A percentile compares a stretch with the other conserved stretches of the same genome.
Evolutionary conservation across 2,113 vertebrate species (phyloP).

Genomic region (Naja naja): DNA sequence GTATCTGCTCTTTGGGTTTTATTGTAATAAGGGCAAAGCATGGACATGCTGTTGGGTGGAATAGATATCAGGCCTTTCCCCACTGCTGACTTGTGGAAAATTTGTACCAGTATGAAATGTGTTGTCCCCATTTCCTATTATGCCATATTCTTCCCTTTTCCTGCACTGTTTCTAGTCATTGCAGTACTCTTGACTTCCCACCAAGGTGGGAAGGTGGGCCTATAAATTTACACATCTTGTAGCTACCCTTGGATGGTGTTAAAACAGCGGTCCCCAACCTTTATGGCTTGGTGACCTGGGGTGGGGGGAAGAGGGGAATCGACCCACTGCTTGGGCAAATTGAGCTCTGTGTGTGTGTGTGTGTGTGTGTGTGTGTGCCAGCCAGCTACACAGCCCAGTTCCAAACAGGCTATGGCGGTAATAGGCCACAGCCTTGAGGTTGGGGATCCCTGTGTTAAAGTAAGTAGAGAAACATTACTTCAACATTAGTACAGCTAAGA

Average conservation of each 20-base stretch:
- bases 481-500: neutral
- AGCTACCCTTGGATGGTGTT: neutral
- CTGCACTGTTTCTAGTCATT: neutral
- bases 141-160: neutral
- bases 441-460: neutral
- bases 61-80: neutral
- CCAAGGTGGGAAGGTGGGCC: neutral
- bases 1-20: neutral
- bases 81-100: neutral
- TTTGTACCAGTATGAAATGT: neutral
- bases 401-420: neutral
- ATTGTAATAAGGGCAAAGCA: neutral
- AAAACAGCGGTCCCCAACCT: neutral
- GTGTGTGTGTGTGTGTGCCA: no score
- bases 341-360: neutral
- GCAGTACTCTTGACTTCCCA: neutral
- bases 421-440: neutral
- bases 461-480: neutral
- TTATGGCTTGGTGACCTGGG: neutral
- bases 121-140: neutral
- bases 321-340: neutral
- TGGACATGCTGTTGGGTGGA: neutral
- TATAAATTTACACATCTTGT: neutral
- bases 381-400: neutral
- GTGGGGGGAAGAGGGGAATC: neutral